Evolutionary conservation across 2,797 vertebrate genomes (phyloP).

Genomic region (Pelochelys cantorii): DNA sequence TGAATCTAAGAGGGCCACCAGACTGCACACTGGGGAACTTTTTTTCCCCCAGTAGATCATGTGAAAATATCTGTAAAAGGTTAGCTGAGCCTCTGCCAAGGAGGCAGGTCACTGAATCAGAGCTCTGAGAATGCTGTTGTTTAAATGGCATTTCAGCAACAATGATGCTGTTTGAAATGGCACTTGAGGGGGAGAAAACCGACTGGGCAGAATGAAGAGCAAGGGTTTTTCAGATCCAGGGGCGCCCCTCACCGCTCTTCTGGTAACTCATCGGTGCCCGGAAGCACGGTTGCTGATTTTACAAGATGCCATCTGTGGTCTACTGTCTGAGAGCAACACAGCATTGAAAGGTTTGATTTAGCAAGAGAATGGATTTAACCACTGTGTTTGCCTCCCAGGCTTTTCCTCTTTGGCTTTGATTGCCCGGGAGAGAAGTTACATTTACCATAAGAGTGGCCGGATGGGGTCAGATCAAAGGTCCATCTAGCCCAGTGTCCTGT

Average conservation of each 20-base stretch:
- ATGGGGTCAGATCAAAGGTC: too few relatives aligned
- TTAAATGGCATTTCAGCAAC: not conserved
- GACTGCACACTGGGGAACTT: not conserved
- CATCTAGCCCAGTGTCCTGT: too few relatives aligned
- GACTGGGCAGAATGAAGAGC: not conserved
- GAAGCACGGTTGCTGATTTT: not conserved
- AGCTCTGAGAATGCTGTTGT: not conserved
- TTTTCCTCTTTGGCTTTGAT: not conserved
- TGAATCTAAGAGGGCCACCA: rapidly evolving
- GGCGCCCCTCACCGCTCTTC: not conserved
- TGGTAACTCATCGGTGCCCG: not conserved
- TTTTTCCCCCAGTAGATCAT: not conserved
- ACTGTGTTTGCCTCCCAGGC: rapidly evolving
- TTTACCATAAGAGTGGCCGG: not conserved
- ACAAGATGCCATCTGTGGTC: not conserved
- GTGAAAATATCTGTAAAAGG: not conserved
- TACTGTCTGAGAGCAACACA: not conserved
- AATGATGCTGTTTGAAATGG: not conserved
- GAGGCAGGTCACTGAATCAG: not conserved
- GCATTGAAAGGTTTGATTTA: not conserved
- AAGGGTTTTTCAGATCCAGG: not conserved
- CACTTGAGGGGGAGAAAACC: not conserved
- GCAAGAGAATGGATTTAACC: not conserved
- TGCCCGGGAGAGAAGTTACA: not conserved
- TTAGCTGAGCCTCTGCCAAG: not conserved